Percentiles rank a stretch among this genome's conserved stretches.
Evolutionary conservation across 2,888 invertebrate genomes (phyloP).

Genomic region (Fragum fragum): DNA sequence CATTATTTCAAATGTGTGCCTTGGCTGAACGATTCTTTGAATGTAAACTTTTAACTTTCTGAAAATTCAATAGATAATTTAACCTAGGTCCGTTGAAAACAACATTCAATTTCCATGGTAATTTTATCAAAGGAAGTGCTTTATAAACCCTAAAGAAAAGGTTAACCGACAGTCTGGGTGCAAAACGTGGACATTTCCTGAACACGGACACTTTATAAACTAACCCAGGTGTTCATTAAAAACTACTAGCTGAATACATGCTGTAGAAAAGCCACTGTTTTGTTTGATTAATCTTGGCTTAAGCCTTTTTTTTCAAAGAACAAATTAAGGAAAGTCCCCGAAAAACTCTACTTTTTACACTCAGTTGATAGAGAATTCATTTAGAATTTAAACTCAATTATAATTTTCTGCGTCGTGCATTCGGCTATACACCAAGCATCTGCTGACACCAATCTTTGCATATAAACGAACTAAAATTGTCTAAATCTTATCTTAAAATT

Average conservation of each 20-base stretch:
- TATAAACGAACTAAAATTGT: too few species aligned
- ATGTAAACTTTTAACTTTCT: too few species aligned
- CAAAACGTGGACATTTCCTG: slow-evolving; percentile 9
- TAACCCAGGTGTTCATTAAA: slow-evolving; percentile 12
- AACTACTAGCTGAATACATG: background rate
- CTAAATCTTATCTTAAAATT: too few species aligned
- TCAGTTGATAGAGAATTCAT: too few species aligned
- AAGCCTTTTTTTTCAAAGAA: background rate
- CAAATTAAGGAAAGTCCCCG: background rate
- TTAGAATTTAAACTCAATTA: too few species aligned
- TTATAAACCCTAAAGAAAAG: background rate
- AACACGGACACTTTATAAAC: background rate
- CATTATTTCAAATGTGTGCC: too few species aligned
- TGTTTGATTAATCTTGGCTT: background rate
- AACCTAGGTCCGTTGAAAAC: slow-evolving; percentile 8
- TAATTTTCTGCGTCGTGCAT: too few species aligned
- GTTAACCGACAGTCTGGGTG: background rate
- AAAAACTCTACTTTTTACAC: too few species aligned
- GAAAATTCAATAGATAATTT: background rate
- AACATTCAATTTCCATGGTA: slow-evolving; percentile 1
- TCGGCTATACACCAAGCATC: too few species aligned
- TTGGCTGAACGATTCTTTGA: too few species aligned
- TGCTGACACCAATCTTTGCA: too few species aligned
- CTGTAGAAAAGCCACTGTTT: background rate
- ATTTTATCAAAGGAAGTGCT: background rate